Evolutionary conservation across 2,113 vertebrate species (phyloP), one percentile per base, ranked within the genome.

Genomic region (Neotragus moschatus): DNA sequence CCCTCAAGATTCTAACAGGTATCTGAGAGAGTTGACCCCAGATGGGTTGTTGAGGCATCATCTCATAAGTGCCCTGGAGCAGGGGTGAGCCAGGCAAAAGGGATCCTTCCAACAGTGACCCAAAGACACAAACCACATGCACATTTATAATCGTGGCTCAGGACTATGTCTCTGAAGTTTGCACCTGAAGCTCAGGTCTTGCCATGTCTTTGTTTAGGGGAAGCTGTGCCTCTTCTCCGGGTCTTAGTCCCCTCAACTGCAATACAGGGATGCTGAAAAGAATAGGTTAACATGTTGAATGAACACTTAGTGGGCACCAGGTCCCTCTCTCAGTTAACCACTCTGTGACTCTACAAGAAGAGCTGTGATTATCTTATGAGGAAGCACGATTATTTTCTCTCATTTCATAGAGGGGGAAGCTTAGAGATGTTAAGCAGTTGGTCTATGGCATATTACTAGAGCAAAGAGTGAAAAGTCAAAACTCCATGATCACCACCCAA

Each of bases 401-500:
- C 13, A 61, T n/a, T 63, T 25, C 43, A 6, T 2, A 36, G 30
- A 21, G n/a, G 7, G 56, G 33, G 13, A 55, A 56, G 7, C 1
- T 19, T 47, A 25, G 39, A 30, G 45, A 14, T 8, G 5, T 16
- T 14, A 16, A 92, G 30, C 19, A 9, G 1, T 23, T 47, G 36
- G 2, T 43, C 4, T 61, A 15, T 5, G 8, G 13, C 19, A 1
- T 7, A 6, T 51, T 26, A 39, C 21, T 25, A 75, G 7, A 73
- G 28, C 47, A 17, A 7, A 58, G 12, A 12, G 16, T 2, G 49
- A 61, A 33, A 77, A 47, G 14, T 17, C 13, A 79, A 75, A 10
- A 8, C 15, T 11, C 33, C 4, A 0, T 1, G 17, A 9, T 26
- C n/a, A 12, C 1, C 21, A 23, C 7, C 47, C 39, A 16, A 7